These are phyloP conservation scores for Drosophila tristis DNA, from an alignment of 1,140 invertebrate species.

Conservation along the genomic window DNA sequence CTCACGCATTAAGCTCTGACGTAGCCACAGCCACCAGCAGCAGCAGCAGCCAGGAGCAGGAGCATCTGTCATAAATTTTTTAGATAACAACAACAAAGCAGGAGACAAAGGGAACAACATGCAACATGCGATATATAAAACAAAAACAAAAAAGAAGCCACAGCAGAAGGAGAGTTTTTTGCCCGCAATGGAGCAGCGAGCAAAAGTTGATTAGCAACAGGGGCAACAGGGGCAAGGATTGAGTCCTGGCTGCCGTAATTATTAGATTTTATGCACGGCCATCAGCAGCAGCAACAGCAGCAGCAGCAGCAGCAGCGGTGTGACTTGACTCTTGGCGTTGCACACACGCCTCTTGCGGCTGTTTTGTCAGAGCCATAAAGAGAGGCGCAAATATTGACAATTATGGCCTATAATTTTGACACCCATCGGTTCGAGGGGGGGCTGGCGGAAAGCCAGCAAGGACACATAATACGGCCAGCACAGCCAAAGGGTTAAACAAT, in stretches of 20 bases:
- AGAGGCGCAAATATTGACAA: slow-evolving; percentile 73
- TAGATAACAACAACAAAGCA: slow-evolving; percentile 38
- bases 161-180: slow-evolving; percentile 25
- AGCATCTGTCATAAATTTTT: slow-evolving; percentile 73
- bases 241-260: slow-evolving; percentile 62
- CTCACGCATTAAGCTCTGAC: slow-evolving; percentile 66
- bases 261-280: slow-evolving; percentile 75
- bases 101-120: slow-evolving; percentile 9
- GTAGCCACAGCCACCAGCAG: slow-evolving; percentile 10
- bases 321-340: slow-evolving; percentile 6
- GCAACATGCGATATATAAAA: slow-evolving; percentile 30
- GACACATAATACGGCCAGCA: slow-evolving; percentile 33
- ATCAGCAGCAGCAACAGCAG: not conserved
- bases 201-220: slow-evolving; percentile 65
- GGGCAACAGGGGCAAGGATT: slow-evolving; percentile 42
- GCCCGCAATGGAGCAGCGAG: slow-evolving; percentile 25
- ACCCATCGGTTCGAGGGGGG: no score
- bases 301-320: not conserved
- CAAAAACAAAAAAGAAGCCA: slow-evolving; percentile 27
- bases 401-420: slow-evolving; percentile 79
- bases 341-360: slow-evolving; percentile 14
- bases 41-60: slow-evolving; percentile 14
- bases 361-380: slow-evolving; percentile 46
- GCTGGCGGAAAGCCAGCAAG: no score
- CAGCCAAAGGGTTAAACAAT: slow-evolving; percentile 72